Evolutionary conservation across 2,888 invertebrate species (phyloP).

Genomic region (Drosophila quinaria): DNA sequence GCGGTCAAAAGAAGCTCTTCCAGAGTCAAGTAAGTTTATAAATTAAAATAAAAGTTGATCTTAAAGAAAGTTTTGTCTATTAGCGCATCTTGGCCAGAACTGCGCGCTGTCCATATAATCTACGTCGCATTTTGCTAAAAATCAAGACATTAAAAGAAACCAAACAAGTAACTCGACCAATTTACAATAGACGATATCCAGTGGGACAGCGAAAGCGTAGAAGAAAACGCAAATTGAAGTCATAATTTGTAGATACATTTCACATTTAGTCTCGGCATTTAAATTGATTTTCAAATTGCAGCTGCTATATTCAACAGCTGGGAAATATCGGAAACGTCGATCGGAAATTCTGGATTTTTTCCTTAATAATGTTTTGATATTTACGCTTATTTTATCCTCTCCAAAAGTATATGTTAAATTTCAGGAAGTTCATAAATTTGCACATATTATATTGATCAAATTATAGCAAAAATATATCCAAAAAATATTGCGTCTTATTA

Average conservation of each 20-base stretch:
- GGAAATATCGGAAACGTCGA: not conserved
- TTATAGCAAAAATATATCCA: too few species aligned
- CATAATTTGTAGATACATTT: not conserved
- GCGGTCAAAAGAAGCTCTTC: slow-evolving; percentile 36
- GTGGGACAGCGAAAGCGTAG: not conserved
- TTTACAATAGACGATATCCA: not conserved
- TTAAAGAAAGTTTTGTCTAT: not conserved
- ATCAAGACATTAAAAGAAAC: not conserved
- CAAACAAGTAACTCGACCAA: slow-evolving; percentile 16
- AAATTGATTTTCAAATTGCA: not conserved
- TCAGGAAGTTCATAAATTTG: not conserved
- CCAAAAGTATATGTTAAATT: not conserved
- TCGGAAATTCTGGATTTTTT: not conserved
- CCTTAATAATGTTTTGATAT: not conserved
- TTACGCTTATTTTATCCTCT: not conserved
- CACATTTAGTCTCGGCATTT: not conserved
- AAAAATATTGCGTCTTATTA: too few species aligned
- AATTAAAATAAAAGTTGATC: not conserved
- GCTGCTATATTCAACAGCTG: slow-evolving; percentile 1
- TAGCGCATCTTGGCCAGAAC: slow-evolving; percentile 49
- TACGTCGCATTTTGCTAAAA: slow-evolving; percentile 7
- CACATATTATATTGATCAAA: not conserved
- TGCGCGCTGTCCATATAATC: not conserved
- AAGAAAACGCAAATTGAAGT: not conserved
- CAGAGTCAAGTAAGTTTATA: slow-evolving; percentile 33